A percentile compares a stretch with the other conserved stretches of the same genome.
Evolutionary conservation across 2,888 invertebrate genomes (phyloP).

Genomic region (Pachydiplax longipennis): DNA sequence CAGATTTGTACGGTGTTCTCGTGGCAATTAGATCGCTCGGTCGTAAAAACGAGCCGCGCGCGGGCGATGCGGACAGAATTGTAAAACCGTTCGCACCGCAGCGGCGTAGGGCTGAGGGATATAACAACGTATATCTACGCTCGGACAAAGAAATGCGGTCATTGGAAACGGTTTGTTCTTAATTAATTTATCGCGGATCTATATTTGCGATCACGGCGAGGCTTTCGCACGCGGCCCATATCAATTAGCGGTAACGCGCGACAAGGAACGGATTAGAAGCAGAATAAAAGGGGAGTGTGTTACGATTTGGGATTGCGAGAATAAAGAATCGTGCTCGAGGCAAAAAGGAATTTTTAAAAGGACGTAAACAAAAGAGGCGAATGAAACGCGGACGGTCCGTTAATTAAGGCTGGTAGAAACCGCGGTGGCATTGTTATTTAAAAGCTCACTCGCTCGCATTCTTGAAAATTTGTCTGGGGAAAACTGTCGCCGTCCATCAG

Average conservation of each 20-base stretch:
- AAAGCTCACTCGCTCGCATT: no score
- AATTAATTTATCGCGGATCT: neutral
- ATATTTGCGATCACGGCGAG: neutral
- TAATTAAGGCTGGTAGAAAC: no score
- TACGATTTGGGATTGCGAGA: neutral
- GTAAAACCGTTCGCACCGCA: neutral
- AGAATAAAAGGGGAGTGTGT: neutral
- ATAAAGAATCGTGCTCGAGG: no score
- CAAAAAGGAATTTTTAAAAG: neutral
- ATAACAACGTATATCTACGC: neutral
- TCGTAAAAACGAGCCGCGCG: neutral
- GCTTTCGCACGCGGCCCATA: neutral
- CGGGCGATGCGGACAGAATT: neutral
- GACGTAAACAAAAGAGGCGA: neutral
- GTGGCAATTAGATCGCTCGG: neutral
- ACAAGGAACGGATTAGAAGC: neutral
- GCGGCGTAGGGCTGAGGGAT: neutral
- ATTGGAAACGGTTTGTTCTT: neutral
- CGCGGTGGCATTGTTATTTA: no score
- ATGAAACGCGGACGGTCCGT: neutral
- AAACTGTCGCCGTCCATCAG: no score
- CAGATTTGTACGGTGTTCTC: neutral
- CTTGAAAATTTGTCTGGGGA: no score
- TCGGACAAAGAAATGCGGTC: neutral
- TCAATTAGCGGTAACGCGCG: neutral